phyloP scores from a whole-genome alignment of 2,113 vertebrate genomes.

The Phyllostomus discolor region DNA sequence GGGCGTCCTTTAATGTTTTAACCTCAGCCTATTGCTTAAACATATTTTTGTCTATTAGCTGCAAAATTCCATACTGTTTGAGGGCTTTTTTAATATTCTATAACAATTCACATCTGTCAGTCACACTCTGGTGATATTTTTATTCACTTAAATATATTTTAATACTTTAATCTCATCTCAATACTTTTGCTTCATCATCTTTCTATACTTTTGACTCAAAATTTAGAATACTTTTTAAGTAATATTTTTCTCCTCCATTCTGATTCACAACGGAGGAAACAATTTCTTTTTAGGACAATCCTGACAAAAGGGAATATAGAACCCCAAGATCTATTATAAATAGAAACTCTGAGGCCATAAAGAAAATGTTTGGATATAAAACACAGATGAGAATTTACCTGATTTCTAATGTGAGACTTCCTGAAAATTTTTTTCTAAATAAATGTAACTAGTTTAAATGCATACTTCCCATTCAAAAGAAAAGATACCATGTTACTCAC shows the following conservation, averaged over 20 bases:
- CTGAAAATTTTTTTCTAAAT: constrained; percentile 7
- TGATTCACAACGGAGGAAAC: not conserved
- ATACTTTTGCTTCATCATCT: not conserved
- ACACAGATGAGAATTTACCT: not conserved
- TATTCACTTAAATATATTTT: constrained; percentile 21
- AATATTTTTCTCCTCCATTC: not conserved
- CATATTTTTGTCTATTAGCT: constrained; percentile 17
- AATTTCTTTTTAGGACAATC: not conserved
- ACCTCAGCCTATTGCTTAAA: constrained; percentile 43
- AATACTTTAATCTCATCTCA: constrained; percentile 27
- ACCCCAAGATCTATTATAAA: constrained; percentile 28
- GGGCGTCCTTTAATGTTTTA: constrained; percentile 57
- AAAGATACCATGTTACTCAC: not conserved
- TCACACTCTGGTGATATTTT: not conserved
- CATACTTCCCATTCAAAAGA: not conserved
- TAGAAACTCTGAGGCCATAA: not conserved
- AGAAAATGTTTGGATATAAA: not conserved
- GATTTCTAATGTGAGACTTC: not conserved
- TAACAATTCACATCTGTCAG: not conserved
- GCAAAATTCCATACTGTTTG: constrained; percentile 4
- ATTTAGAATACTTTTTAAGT: not conserved
- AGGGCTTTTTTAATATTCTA: not conserved
- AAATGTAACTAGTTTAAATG: constrained; percentile 6
- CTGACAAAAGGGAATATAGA: constrained; percentile 2
- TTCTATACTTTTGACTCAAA: not conserved